These are phyloP conservation scores for Drosophila cardini DNA, from an alignment of 1,140 invertebrate species.

Conservation along the genomic window DNA sequence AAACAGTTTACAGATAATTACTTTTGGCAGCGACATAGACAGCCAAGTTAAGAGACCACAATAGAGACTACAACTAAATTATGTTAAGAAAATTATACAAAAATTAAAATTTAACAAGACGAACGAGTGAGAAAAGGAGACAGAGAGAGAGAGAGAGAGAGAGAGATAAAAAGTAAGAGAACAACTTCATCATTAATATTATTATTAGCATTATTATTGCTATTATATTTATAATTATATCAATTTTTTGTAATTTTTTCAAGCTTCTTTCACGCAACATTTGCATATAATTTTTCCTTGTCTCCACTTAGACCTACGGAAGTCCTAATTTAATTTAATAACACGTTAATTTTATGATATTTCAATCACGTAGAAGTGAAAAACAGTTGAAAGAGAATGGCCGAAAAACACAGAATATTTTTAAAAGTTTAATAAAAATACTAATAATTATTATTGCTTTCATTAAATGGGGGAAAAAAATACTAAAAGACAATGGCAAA, in stretches of 20 bases:
- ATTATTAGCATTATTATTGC: conserved; percentile 30
- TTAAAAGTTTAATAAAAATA: conserved; percentile 17
- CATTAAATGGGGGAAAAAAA: neutral
- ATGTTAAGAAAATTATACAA: conserved; percentile 22
- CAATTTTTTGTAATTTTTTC: neutral
- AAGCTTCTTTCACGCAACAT: conserved; percentile 18
- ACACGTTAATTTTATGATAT: conserved; percentile 14
- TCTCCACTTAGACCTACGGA: conserved; percentile 10
- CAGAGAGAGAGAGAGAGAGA: conserved; percentile 6
- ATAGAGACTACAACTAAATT: conserved; percentile 45
- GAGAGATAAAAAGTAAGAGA: neutral
- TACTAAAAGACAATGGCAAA: neutral
- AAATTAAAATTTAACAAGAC: conserved; percentile 9
- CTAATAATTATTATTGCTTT: neutral
- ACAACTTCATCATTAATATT: conserved; percentile 9
- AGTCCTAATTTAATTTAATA: conserved; percentile 19
- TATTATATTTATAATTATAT: conserved; percentile 21
- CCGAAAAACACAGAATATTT: neutral
- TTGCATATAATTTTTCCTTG: conserved; percentile 23
- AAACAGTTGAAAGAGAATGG: conserved; percentile 1
- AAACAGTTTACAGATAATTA: conserved; percentile 50
- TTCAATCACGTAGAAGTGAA: conserved; percentile 1
- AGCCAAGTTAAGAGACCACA: neutral
- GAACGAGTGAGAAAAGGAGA: neutral
- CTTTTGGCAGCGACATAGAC: conserved; percentile 29